Conservation (phyloP, 1,140 invertebrate genomes). For the Sweltsa coloradensis region DNA sequence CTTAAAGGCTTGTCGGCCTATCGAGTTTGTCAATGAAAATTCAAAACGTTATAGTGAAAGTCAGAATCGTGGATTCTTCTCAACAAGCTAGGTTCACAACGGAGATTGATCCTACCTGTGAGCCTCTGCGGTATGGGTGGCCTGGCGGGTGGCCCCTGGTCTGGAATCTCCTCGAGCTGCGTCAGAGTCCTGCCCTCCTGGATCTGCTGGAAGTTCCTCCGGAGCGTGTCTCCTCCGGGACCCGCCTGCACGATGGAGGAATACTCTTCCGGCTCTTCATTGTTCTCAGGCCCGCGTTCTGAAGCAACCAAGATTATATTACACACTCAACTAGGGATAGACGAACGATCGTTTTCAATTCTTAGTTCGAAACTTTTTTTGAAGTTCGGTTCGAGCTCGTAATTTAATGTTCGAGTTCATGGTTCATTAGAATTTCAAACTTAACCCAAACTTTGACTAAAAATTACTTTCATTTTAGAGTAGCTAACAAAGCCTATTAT, state of each 20-base stretch:
- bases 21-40: not conserved
- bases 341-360: too few species aligned
- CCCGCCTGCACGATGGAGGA: conserved; percentile 81
- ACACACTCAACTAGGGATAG: too few species aligned
- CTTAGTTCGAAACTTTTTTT: too few species aligned
- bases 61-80: not conserved
- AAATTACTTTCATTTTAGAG: too few species aligned
- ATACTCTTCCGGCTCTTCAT: conserved; percentile 80
- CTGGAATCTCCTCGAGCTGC: conserved; percentile 43
- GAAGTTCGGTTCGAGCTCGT: too few species aligned
- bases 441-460: too few species aligned
- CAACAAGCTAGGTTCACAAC: not conserved
- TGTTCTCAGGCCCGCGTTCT: conserved; percentile 62
- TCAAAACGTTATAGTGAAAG: not conserved
- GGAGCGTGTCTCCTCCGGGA: conserved; percentile 79
- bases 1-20: not conserved
- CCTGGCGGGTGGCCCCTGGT: conserved; percentile 69
- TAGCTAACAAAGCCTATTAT: too few species aligned
- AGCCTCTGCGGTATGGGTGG: conserved; percentile 78
- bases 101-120: conserved; percentile 46
- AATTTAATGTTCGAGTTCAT: too few species aligned
- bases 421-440: too few species aligned
- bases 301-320: conserved; percentile 7
- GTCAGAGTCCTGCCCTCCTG: conserved; percentile 69
- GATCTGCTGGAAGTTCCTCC: conserved; percentile 95